Evolutionary conservation across 2,113 vertebrate genomes (phyloP).

Genomic region (Takifugu flavidus): DNA sequence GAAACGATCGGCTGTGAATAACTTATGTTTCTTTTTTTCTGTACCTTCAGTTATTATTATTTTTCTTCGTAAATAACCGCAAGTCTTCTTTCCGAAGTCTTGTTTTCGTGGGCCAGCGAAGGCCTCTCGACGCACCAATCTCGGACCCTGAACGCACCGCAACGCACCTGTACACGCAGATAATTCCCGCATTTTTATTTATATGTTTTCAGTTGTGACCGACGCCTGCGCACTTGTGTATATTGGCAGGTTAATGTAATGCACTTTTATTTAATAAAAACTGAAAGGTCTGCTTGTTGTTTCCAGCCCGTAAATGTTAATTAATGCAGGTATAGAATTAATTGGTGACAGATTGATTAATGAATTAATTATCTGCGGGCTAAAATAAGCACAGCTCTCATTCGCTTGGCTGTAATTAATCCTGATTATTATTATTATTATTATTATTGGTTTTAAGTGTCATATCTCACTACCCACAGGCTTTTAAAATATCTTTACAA

Average conservation of each 20-base stretch:
- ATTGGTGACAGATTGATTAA: background rate
- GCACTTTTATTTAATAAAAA: conserved; percentile 96
- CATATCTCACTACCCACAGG: background rate
- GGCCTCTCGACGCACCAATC: conserved; percentile 13
- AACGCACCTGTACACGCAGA: conserved; percentile 61
- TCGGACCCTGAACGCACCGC: conserved; percentile 36
- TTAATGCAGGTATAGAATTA: conserved; percentile 1
- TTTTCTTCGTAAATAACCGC: background rate
- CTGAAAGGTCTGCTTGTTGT: conserved; percentile 69
- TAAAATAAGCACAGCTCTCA: background rate
- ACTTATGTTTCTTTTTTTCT: conserved; percentile 75
- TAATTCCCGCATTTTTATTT: background rate
- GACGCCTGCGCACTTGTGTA: conserved; percentile 77
- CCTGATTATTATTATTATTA: background rate
- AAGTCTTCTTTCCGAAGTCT: background rate
- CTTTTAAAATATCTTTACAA: background rate
- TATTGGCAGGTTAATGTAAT: conserved; percentile 85
- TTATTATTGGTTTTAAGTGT: background rate
- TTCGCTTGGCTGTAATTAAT: background rate
- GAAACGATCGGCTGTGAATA: conserved; percentile 87
- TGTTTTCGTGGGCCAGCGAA: conserved; percentile 20
- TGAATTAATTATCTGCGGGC: background rate
- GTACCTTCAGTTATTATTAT: conserved; percentile 1
- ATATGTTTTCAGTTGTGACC: conserved; percentile 82
- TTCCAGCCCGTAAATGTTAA: background rate